Conservation (phyloP, 2,888 invertebrate species). For the Cheilosia variabilis region DNA sequence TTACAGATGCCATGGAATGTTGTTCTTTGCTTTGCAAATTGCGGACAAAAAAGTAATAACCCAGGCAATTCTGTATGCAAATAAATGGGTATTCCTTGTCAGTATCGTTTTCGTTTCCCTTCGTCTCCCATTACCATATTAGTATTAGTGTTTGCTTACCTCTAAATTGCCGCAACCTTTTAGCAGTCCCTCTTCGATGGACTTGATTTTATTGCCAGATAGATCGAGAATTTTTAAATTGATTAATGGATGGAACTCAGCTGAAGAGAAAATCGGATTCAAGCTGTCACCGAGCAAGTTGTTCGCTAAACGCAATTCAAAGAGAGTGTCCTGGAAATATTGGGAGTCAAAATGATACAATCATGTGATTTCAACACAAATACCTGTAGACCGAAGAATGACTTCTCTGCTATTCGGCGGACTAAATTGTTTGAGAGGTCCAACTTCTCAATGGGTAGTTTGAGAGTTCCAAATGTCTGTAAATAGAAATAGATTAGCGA, state of each 20-base stretch:
- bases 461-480: constrained; percentile 88
- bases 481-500: neutral
- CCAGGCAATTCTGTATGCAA: constrained; percentile 53
- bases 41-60: constrained; percentile 30
- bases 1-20: constrained; percentile 36
- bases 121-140: neutral
- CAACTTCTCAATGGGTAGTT: constrained; percentile 89
- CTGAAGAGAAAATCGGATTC: constrained; percentile 95
- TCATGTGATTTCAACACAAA: neutral
- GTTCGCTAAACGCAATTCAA: constrained; percentile 89
- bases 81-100: constrained; percentile 31
- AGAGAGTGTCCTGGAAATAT: constrained; percentile 85
- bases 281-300: constrained; percentile 95
- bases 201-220: constrained; percentile 91
- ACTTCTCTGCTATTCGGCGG: constrained; percentile 90
- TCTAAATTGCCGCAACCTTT: constrained; percentile 91
- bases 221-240: constrained; percentile 90
- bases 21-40: constrained; percentile 34
- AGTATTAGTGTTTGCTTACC: constrained; percentile 83
- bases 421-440: constrained; percentile 94
- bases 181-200: constrained; percentile 93
- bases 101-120: constrained; percentile 8
- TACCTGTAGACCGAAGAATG: constrained; percentile 87
- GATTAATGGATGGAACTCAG: constrained; percentile 91
- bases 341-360: neutral